Evolutionary conservation across 2,888 invertebrate species (phyloP).

Genomic region (Amphipyra berbera): DNA sequence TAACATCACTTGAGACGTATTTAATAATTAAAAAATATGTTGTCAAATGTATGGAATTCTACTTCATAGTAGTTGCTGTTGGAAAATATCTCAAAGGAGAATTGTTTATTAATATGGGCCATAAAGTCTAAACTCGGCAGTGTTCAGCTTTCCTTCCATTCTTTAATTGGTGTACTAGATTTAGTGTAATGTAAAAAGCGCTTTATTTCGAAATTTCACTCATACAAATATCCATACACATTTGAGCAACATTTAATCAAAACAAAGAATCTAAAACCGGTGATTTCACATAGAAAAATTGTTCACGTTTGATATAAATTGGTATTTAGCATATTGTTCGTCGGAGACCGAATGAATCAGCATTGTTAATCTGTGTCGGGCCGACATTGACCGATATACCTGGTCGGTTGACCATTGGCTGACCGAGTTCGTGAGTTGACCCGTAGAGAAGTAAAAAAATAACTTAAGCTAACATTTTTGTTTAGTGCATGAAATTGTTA

Average conservation of each 20-base stretch:
- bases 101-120: no score
- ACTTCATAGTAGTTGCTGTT: no score
- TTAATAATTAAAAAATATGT: no score
- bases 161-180: no score
- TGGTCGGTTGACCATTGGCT: constrained; percentile 46
- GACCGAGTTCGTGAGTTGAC: constrained; percentile 54
- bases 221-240: not conserved
- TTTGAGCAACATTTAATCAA: not conserved
- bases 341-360: constrained; percentile 54
- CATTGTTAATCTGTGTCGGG: constrained; percentile 54
- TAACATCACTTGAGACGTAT: no score
- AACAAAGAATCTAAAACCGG: not conserved
- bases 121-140: no score
- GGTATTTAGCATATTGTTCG: constrained; percentile 48
- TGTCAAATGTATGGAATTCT: no score
- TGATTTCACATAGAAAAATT: not conserved
- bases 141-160: no score
- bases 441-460: constrained; percentile 16
- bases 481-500: no score
- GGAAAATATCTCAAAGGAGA: no score
- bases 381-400: constrained; percentile 71
- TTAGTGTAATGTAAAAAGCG: no score
- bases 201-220: no score
- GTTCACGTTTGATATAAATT: constrained; percentile 12
- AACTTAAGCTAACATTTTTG: not conserved